These are phyloP conservation scores for Drosophila seclusa DNA, from an alignment of 2,888 invertebrate genomes.

Conservation along the genomic window DNA sequence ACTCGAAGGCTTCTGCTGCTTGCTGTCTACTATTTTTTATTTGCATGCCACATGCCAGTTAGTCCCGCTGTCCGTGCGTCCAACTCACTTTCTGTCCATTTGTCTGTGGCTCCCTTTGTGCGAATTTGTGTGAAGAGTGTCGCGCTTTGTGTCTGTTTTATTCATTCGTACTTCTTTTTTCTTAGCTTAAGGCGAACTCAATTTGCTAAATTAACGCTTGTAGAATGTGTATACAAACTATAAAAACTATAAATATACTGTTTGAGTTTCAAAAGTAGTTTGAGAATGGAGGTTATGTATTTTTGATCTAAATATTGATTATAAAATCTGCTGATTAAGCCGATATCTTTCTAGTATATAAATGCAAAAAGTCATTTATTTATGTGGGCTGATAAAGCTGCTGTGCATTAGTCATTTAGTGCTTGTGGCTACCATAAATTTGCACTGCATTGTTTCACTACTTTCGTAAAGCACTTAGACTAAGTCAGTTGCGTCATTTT, in stretches of 20 bases:
- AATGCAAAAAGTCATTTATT: background rate
- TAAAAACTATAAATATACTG: background rate
- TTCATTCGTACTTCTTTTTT: conserved; percentile 25
- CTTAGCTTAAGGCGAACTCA: conserved; percentile 42
- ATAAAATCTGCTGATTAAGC: background rate
- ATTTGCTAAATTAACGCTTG: conserved; percentile 53
- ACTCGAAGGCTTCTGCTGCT: conserved; percentile 21
- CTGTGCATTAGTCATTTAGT: conserved; percentile 31
- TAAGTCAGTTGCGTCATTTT: conserved; percentile 39
- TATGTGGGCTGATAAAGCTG: conserved; percentile 12
- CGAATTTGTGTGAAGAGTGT: conserved; percentile 35
- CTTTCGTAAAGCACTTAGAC: conserved; percentile 10
- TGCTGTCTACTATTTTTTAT: conserved; percentile 8
- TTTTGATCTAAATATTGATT: background rate
- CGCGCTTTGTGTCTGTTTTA: conserved; percentile 38
- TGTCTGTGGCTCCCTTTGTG: conserved; percentile 46
- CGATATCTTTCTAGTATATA: background rate
- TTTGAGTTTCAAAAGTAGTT: background rate
- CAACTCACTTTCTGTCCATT: conserved; percentile 1
- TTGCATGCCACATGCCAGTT: conserved; percentile 40
- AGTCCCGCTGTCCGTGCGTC: conserved; percentile 14
- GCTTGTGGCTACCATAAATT: background rate
- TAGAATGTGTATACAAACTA: background rate
- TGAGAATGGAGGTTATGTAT: background rate
- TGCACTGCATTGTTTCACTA: background rate